Conservation (phyloP, 2,797 vertebrate genomes). For the Pitangus sulphuratus region DNA sequence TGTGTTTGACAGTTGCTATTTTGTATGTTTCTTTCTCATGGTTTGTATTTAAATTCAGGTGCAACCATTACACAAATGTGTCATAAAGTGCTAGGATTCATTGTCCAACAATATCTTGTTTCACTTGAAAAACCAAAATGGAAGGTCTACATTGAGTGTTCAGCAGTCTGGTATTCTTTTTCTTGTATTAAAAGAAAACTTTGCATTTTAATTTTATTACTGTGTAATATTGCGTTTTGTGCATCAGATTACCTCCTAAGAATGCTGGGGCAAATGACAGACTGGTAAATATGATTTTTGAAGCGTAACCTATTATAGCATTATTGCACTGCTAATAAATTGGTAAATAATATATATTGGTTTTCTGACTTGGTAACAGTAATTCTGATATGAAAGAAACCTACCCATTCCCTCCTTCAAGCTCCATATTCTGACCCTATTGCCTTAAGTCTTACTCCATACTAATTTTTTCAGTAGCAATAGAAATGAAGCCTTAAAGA, state of each 20-base stretch:
- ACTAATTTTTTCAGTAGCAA: not conserved
- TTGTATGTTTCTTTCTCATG: not conserved
- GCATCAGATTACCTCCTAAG: not conserved
- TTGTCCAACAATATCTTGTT: not conserved
- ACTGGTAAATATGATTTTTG: not conserved
- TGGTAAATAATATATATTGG: not conserved
- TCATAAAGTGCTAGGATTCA: not conserved
- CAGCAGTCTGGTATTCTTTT: not conserved
- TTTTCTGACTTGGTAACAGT: not conserved
- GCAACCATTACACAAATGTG: not conserved
- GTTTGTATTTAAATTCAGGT: not conserved
- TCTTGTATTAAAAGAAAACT: not conserved
- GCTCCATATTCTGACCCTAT: not conserved
- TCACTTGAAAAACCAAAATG: not conserved
- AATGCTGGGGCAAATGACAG: not conserved
- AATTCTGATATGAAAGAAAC: not conserved
- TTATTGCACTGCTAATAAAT: not conserved
- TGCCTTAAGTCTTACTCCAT: not conserved
- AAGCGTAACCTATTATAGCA: not conserved
- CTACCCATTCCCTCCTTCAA: not conserved
- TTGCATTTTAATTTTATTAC: not conserved
- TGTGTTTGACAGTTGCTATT: not conserved
- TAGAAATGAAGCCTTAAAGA: not conserved
- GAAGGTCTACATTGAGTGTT: not conserved
- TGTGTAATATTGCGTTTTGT: not conserved